Percentiles rank a stretch among this genome's conserved stretches.
These are phyloP conservation scores for Loriculus beryllinus DNA, from an alignment of 2,797 vertebrate species.

Conservation along the genomic window DNA sequence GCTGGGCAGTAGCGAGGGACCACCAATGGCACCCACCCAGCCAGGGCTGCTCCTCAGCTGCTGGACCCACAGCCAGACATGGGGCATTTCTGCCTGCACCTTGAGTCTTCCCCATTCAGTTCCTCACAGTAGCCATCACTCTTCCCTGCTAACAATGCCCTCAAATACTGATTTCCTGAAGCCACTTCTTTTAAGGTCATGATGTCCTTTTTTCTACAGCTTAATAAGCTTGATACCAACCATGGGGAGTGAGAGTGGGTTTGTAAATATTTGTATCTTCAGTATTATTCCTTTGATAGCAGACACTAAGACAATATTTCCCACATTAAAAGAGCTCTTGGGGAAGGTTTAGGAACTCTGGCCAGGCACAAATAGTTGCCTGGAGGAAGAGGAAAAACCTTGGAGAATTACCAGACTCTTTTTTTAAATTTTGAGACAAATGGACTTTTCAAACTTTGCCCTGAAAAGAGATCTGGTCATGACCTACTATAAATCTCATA, in stretches of 20 bases:
- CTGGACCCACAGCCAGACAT: accelerated
- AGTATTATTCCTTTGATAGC: slow-evolving; percentile 31
- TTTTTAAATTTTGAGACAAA: slow-evolving; percentile 52
- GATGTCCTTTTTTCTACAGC: not conserved
- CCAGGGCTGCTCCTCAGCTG: not conserved
- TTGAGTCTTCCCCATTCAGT: not conserved
- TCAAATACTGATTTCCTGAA: not conserved
- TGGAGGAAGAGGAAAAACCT: slow-evolving; percentile 51
- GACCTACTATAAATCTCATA: slow-evolving; percentile 67
- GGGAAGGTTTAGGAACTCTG: slow-evolving; percentile 36
- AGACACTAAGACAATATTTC: slow-evolving; percentile 34
- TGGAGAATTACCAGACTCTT: slow-evolving; percentile 53
- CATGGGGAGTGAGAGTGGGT: not conserved
- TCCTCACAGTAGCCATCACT: not conserved
- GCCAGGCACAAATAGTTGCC: slow-evolving; percentile 44
- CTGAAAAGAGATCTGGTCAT: slow-evolving; percentile 65
- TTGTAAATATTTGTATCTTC: slow-evolving; percentile 54
- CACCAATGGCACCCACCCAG: not conserved
- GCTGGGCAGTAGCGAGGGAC: not conserved
- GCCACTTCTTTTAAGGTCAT: not conserved
- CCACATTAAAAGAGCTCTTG: slow-evolving; percentile 39
- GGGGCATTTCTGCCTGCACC: not conserved
- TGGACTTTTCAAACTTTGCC: slow-evolving; percentile 67
- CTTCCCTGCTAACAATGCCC: not conserved
- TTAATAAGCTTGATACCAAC: slow-evolving; percentile 28